Evolutionary conservation across 2,888 invertebrate species (phyloP).

Genomic region (Pseudococcus jackbeardsleyi): DNA sequence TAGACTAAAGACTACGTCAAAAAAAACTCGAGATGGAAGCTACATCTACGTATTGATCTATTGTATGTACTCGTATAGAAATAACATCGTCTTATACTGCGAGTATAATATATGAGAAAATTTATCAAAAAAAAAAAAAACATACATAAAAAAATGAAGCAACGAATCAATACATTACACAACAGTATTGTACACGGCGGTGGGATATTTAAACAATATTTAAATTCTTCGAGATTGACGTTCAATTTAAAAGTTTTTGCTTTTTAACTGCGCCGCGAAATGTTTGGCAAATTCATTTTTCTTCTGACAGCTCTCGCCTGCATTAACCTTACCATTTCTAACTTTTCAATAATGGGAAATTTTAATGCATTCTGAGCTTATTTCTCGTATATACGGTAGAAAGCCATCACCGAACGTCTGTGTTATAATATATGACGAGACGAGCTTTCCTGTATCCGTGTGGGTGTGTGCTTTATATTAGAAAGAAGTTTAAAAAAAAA

Average conservation of each 20-base stretch:
- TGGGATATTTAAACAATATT: constrained; percentile 25
- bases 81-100: not conserved
- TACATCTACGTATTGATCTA: not conserved
- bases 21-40: not conserved
- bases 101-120: constrained; percentile 25
- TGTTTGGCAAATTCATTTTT: constrained; percentile 42
- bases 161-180: not conserved
- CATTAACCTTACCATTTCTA: constrained; percentile 29
- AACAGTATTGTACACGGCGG: not conserved
- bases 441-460: not conserved
- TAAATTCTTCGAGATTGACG: constrained; percentile 32
- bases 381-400: not conserved
- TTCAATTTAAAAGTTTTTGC: constrained; percentile 34
- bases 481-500: not conserved
- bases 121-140: not conserved
- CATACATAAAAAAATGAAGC: no score
- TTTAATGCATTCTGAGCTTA: constrained; percentile 11
- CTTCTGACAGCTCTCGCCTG: constrained; percentile 39
- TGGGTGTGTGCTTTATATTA: not conserved
- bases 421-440: not conserved
- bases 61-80: not conserved
- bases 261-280: not conserved
- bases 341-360: constrained; percentile 39
- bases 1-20: not conserved
- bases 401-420: not conserved